Base-by-base conservation (phyloP, 1,140 invertebrate genomes). In the Drosophila aff. region DNA sequence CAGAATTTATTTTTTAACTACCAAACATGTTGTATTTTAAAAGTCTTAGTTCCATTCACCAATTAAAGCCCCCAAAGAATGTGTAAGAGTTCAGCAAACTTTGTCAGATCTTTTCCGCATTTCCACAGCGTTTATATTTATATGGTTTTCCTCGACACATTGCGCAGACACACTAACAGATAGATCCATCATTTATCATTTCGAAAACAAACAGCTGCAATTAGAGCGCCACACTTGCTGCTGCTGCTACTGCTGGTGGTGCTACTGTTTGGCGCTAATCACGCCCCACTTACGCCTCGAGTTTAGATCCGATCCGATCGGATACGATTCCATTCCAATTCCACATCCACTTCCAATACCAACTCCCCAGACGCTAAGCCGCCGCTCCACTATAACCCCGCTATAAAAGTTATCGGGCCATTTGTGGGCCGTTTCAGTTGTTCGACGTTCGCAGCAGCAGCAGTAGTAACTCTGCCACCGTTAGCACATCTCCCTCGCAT, bases 331-430 rank as follows among this genome's bases (percentile, higher is more conserved):
- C 44, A 64, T 33, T 80, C 44, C 68, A 67, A 79, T 57, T 66
- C 49, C 73, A 50, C 36, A 47, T 26, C 46, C 23, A 49, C 46
- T 49, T 49, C 52, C 52, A 55, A 40, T 55, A 11, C 21, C 21
- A 67, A 75, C 63, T 66, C 50, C 74, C 50, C 31, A 57, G 46
- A 43, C 75, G 46, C 36, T 23, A 15, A 60, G 28, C 7, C 31
- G 28, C 26, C 41, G 60, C 33, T 47, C 61, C 77, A 23, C 49
- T 23, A 53, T 40, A 38, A 46, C 46, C 28, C 53, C 38, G 71
- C 64, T 85, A 85, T 85, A 85, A 85, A 85, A 87, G 83, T 64
- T 79, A 62, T 58, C 21, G 49, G 38, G 43, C 50, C 46, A 36
- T 68, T 63, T 66, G 63, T 44, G 62, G 53, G 44, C 23, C 41